phyloP scores from a whole-genome alignment of 2,888 invertebrate species.

The Nephrotoma appendiculata region DNA sequence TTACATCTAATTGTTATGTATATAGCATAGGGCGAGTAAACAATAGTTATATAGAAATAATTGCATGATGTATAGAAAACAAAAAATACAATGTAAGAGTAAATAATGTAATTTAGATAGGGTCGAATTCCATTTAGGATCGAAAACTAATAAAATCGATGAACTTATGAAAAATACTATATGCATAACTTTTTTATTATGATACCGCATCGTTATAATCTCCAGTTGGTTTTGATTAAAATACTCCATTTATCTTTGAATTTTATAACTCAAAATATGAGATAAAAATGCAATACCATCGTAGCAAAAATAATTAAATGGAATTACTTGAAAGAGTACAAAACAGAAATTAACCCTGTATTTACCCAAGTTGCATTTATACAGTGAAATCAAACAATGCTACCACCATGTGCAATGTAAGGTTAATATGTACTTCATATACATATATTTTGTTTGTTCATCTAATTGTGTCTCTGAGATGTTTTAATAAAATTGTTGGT shows the following conservation, averaged over 20 bases:
- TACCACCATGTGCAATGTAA: background rate
- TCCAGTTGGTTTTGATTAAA: background rate
- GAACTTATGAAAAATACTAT: background rate
- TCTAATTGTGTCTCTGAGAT: background rate
- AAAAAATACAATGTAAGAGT: too few species aligned
- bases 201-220: background rate
- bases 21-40: background rate
- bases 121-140: background rate
- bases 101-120: background rate
- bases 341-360: background rate
- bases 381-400: background rate
- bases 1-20: background rate
- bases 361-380: background rate
- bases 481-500: background rate
- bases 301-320: background rate
- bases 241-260: background rate
- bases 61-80: background rate
- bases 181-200: background rate
- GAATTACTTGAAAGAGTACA: background rate
- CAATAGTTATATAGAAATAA: background rate
- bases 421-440: background rate
- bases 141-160: background rate
- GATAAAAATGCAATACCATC: background rate
- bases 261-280: background rate
- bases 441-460: background rate